phyloP scores from a whole-genome alignment of 1,140 invertebrate species.

The Heliothis virescens region DNA sequence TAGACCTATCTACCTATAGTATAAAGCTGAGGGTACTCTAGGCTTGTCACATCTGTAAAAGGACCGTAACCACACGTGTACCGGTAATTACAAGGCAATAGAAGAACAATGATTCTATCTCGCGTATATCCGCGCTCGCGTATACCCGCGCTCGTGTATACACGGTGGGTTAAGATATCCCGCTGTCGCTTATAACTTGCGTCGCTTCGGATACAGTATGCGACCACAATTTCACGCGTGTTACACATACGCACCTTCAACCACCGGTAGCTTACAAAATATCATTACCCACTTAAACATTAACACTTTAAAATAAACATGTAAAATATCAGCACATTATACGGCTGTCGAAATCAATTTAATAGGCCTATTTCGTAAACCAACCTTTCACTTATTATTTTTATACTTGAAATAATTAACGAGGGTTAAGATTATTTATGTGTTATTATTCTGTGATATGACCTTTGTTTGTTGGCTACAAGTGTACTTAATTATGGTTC shows the following conservation, averaged over 20 bases:
- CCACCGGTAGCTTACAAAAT: slow-evolving; percentile 40
- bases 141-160: too few relatives aligned
- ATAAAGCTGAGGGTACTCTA: too few relatives aligned
- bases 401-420: slow-evolving; percentile 18
- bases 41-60: too few relatives aligned
- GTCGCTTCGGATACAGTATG: slow-evolving; percentile 25
- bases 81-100: too few relatives aligned
- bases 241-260: slow-evolving; percentile 54
- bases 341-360: slow-evolving; percentile 33
- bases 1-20: too few relatives aligned
- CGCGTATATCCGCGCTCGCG: too few relatives aligned
- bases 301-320: slow-evolving; percentile 34
- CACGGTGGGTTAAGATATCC: too few relatives aligned
- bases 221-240: slow-evolving; percentile 52
- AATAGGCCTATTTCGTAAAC: slow-evolving; percentile 36
- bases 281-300: slow-evolving; percentile 8
- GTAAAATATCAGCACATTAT: slow-evolving; percentile 21
- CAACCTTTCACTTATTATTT: slow-evolving; percentile 31
- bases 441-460: neutral
- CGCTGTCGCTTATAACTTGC: slow-evolving; percentile 12
- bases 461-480: neutral
- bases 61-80: too few relatives aligned
- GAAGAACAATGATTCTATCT: too few relatives aligned
- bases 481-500: neutral
- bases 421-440: neutral